Evolutionary conservation across 2,888 invertebrate genomes (phyloP), one percentile per base, ranked within the genome.

Genomic region (Trissolcus japonicus): DNA sequence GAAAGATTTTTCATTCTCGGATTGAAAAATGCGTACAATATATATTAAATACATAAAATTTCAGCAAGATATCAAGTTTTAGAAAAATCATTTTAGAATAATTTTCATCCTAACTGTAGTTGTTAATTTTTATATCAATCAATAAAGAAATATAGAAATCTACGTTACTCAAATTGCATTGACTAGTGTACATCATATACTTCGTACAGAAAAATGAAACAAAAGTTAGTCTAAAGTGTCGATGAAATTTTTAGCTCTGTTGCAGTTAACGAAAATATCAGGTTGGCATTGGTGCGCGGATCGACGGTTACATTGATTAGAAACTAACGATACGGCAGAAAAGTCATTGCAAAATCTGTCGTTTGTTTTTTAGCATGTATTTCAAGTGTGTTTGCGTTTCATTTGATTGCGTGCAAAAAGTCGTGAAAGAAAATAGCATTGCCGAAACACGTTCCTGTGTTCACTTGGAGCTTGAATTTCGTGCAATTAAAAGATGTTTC

Each of bases 291-390:
- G 2, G 21, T 21, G 21, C 21, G 35, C 19, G 43, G 40, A 41
- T 55, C 60, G 46, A 61, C 51, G 35, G 66, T 56, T 50, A 61
- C 61, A 61, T 60, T 66, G 73, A 73, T 66, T 61, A 73, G 61
- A 73, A 74, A 67, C 67, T 51, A 50, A 43, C 74, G 16, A 51
- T 62, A 41, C 55, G 25, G 16, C 43, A 11, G 43, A 67, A n/a
- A 60, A 73, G 60, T 66, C 59, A 67, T 61, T 67, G 73, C 50
- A 61, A 74, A 63, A 61, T 56, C 56, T 67, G 16, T 21, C 41
- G 14, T 11, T 51, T n/a, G 41, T 56, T 60, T 73, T 73, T 56
- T 50, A 61, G 43, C 66, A 17, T 73, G 55, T 55, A 51, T 73
- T 51, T 14, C 43, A 19, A 53, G 17, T 66, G 56, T 60, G 55